Evolutionary conservation across 1,140 invertebrate genomes (phyloP).

Genomic region (Spodoptera litura): DNA sequence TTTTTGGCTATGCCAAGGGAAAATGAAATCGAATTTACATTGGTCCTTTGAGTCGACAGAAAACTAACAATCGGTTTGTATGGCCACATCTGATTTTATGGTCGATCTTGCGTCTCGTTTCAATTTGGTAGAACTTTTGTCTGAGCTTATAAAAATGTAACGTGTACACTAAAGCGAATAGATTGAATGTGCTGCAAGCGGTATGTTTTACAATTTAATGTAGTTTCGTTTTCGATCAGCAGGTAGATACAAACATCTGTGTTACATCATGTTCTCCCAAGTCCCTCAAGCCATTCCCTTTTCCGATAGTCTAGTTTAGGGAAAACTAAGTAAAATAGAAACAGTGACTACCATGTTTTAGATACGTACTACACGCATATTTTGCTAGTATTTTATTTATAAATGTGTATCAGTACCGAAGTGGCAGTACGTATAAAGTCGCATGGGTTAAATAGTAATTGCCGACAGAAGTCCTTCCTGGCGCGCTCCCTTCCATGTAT

Average conservation of each 20-base stretch:
- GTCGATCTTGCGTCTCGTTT: conserved; percentile 28
- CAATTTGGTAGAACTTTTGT: conserved; percentile 34
- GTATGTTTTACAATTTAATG: conserved; percentile 81
- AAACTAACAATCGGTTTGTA: conserved; percentile 17
- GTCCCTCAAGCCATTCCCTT: conserved; percentile 64
- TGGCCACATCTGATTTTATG: not conserved
- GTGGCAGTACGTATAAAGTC: conserved; percentile 14
- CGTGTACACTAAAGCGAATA: conserved; percentile 47
- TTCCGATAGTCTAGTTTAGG: conserved; percentile 57
- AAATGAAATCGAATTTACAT: not conserved
- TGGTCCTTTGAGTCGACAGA: not conserved
- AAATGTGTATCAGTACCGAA: not conserved
- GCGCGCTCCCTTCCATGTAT: conserved; percentile 64
- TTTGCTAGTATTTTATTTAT: too few species aligned
- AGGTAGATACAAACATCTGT: conserved; percentile 67
- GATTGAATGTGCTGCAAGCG: conserved; percentile 66
- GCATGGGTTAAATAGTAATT: conserved; percentile 53
- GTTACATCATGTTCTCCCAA: conserved; percentile 61
- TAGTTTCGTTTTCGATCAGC: conserved; percentile 77
- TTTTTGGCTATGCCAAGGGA: not conserved
- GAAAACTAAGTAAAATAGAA: conserved; percentile 24
- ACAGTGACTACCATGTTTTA: not conserved
- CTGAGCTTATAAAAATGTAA: conserved; percentile 5
- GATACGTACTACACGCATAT: too few species aligned
- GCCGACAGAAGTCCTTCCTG: conserved; percentile 47